A percentile compares a stretch with the other conserved stretches of the same genome.
Conservation (phyloP, 1,140 invertebrate species). For the Hyles vespertilio region DNA sequence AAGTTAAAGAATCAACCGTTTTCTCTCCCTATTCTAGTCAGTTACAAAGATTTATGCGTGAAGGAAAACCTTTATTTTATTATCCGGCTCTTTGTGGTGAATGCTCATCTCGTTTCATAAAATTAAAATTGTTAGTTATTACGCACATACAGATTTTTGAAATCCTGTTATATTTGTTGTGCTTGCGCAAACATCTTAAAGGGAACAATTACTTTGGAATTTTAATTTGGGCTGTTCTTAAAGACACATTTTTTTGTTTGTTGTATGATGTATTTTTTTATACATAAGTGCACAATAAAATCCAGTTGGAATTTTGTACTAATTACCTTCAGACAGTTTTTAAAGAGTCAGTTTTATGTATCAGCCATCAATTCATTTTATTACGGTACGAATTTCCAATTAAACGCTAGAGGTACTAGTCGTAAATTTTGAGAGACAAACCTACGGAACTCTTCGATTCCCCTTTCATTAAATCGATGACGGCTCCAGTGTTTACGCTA, state of each 20-base stretch:
- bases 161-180: no score
- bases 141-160: no score
- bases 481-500: constrained; percentile 41
- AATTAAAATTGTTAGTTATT: constrained; percentile 5
- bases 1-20: constrained; percentile 63
- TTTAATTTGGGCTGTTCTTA: no score
- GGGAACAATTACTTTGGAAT: no score
- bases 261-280: no score
- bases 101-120: constrained; percentile 27
- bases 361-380: constrained; percentile 57
- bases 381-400: constrained; percentile 61
- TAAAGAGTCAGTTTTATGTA: constrained; percentile 49
- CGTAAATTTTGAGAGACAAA: constrained; percentile 60
- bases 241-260: no score
- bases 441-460: constrained; percentile 53
- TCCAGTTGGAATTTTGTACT: no score
- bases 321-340: constrained; percentile 17
- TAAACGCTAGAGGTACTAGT: constrained; percentile 50
- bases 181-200: no score
- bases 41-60: constrained; percentile 48
- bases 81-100: constrained; percentile 37
- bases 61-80: constrained; percentile 46
- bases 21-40: constrained; percentile 43
- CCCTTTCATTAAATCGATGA: constrained; percentile 66
- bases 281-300: no score